These are phyloP conservation scores for Microplitis demolitor DNA, from an alignment of 1,140 invertebrate genomes.

Conservation along the genomic window DNA sequence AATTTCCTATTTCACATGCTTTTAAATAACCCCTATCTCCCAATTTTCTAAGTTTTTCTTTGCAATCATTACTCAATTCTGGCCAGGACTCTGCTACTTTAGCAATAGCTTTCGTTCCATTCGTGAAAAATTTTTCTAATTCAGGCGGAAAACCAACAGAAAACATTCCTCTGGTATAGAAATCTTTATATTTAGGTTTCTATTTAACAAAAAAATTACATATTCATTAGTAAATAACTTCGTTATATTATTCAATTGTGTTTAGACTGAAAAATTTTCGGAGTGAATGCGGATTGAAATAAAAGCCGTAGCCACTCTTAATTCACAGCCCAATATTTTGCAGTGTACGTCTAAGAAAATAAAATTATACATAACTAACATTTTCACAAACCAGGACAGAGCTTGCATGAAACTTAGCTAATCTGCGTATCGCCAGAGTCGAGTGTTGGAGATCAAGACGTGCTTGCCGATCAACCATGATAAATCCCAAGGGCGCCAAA, in stretches of 20 bases:
- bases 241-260: too few relatives aligned
- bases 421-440: constrained; percentile 59
- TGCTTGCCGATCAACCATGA: constrained; percentile 60
- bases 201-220: constrained; percentile 31
- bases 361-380: constrained; percentile 35
- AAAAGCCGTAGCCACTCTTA: too few relatives aligned
- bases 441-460: constrained; percentile 63
- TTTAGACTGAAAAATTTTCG: too few relatives aligned
- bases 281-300: too few relatives aligned
- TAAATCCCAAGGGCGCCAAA: constrained; percentile 60
- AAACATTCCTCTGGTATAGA: constrained; percentile 54
- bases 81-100: constrained; percentile 50
- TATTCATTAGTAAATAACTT: too few relatives aligned
- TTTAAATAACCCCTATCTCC: constrained; percentile 41
- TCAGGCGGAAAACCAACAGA: constrained; percentile 33
- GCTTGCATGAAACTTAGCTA: constrained; percentile 66
- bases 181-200: constrained; percentile 51
- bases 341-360: too few relatives aligned
- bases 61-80: constrained; percentile 48
- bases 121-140: constrained; percentile 41
- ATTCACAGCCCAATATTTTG: too few relatives aligned
- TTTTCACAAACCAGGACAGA: constrained; percentile 62
- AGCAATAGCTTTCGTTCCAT: constrained; percentile 37
- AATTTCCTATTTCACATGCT: constrained; percentile 36
- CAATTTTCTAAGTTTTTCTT: constrained; percentile 53